phyloP scores from a whole-genome alignment of 2,113 vertebrate genomes.

The Empidonax traillii region DNA sequence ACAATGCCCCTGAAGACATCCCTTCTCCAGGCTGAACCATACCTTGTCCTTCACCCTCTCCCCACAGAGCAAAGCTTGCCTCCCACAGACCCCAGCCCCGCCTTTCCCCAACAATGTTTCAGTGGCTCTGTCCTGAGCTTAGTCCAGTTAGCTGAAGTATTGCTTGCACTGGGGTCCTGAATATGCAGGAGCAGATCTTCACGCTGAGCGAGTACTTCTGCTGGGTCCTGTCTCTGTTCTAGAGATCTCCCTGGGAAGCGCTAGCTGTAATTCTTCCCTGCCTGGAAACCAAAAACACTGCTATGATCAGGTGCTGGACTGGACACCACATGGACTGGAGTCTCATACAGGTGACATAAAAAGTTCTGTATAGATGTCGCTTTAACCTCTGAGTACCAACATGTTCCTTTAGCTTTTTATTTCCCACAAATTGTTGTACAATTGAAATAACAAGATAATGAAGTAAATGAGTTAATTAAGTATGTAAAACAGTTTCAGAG shows the following conservation, averaged over 20 bases:
- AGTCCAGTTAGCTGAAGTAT: background rate
- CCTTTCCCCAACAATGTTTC: background rate
- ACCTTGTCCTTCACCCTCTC: background rate
- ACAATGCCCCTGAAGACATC: background rate
- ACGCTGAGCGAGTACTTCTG: background rate
- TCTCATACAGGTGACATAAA: fast-evolving
- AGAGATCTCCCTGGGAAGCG: background rate
- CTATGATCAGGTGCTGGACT: fast-evolving
- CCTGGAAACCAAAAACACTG: background rate
- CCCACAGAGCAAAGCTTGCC: background rate
- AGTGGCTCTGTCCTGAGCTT: background rate
- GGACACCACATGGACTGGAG: background rate
- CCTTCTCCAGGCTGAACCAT: background rate
- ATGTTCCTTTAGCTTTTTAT: background rate
- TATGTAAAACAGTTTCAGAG: background rate
- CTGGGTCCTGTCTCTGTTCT: background rate
- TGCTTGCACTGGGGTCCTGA: background rate
- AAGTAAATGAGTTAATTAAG: background rate
- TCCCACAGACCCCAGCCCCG: background rate
- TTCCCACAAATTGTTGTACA: background rate
- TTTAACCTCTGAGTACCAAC: background rate
- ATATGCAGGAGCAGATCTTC: background rate
- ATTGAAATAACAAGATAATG: background rate
- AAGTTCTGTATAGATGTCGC: background rate
- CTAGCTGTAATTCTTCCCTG: background rate